These are phyloP conservation scores for Telmatochromis sp. DNA, from an alignment of 2,113 vertebrate species.

Conservation along the genomic window DNA sequence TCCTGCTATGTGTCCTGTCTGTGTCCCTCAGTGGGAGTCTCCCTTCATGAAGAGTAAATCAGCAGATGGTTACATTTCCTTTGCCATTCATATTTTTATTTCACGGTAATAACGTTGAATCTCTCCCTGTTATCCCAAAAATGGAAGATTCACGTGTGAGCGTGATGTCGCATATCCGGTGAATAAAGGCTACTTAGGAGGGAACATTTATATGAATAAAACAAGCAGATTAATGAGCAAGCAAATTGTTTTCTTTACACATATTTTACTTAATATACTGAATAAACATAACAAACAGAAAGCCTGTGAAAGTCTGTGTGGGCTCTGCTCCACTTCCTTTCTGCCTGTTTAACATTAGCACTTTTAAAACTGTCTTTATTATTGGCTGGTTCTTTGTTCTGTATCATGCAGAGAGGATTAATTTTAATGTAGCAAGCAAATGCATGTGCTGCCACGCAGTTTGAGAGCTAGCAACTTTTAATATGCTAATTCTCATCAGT, in stretches of 20 bases:
- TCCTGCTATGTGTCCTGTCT: constrained; percentile 8
- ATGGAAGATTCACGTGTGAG: not conserved
- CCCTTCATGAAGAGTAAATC: constrained; percentile 19
- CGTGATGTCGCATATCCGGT: constrained; percentile 10
- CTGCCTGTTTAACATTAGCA: not conserved
- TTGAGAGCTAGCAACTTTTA: constrained; percentile 2
- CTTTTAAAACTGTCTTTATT: constrained; percentile 2
- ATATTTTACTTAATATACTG: not conserved
- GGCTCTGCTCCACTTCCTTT: not conserved
- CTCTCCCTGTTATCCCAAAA: not conserved
- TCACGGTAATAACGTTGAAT: constrained; percentile 32
- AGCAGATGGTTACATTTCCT: constrained; percentile 57
- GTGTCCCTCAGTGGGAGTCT: constrained; percentile 28
- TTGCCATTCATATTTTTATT: constrained; percentile 25
- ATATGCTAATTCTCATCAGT: constrained; percentile 36
- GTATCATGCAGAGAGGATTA: not conserved
- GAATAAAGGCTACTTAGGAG: not conserved
- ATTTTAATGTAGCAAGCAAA: not conserved
- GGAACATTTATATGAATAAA: not conserved
- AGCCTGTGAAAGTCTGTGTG: not conserved
- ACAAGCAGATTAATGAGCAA: not conserved
- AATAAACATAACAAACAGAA: not conserved
- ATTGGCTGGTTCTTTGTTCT: not conserved
- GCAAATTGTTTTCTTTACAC: not conserved
- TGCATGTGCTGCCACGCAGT: not conserved